phyloP scores from a whole-genome alignment of 2,888 invertebrate species.

The Coenonympha arcania region DNA sequence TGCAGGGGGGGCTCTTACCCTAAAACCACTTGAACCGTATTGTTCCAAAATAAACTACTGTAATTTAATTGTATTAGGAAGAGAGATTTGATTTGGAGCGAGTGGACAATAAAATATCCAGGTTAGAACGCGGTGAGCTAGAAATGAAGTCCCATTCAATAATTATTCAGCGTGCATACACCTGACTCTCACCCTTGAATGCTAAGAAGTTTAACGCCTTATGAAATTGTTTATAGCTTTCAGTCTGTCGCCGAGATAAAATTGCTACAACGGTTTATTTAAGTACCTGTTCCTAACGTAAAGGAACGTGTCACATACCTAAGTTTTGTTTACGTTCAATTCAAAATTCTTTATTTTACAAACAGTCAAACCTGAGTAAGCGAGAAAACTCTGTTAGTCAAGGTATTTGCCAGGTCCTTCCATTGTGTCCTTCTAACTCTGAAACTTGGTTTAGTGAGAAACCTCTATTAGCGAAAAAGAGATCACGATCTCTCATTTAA shows the following conservation, averaged over 20 bases:
- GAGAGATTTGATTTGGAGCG: neutral
- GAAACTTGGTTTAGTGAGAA: no score
- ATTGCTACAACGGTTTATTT: neutral
- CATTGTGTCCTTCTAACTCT: no score
- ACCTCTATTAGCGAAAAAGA: no score
- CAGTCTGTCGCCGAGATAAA: neutral
- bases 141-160: neutral
- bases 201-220: slow-evolving; percentile 5
- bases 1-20: neutral
- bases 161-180: neutral
- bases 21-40: neutral
- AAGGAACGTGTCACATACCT: no score
- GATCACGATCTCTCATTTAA: no score
- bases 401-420: no score
- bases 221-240: slow-evolving; percentile 2
- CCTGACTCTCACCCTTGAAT: slow-evolving; percentile 2
- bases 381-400: no score
- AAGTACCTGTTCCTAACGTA: no score
- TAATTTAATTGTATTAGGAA: neutral
- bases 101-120: neutral
- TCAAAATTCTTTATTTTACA: no score
- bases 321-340: no score
- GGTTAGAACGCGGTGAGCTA: neutral
- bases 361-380: no score
- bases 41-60: neutral